Evolutionary conservation across 2,113 vertebrate genomes (phyloP).

Genomic region (Hyaena hyaena): DNA sequence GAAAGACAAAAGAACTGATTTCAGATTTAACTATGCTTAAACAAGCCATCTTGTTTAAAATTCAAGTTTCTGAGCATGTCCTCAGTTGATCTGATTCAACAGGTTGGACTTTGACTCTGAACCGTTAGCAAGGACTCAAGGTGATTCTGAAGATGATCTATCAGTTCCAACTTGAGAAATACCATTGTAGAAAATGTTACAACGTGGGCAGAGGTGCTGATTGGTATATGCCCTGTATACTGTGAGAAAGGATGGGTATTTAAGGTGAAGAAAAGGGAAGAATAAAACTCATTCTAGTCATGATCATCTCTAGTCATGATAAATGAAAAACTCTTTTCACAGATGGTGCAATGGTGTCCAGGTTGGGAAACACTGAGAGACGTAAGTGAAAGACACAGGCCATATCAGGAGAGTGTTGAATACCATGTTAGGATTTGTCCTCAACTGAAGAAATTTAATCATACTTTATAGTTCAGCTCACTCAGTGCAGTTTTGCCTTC

Average conservation of each 20-base stretch:
- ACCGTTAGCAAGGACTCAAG: neutral
- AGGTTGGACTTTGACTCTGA: neutral
- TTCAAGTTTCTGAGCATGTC: neutral
- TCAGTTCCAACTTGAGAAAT: neutral
- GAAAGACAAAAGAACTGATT: neutral
- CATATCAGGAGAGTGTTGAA: neutral
- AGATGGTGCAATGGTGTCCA: neutral
- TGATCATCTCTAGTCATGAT: too few relatives aligned
- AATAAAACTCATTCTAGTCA: neutral
- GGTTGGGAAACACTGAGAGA: neutral
- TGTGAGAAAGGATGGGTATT: neutral
- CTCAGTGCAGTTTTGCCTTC: neutral
- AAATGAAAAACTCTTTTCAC: neutral
- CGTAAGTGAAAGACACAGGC: neutral
- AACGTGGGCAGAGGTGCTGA: neutral
- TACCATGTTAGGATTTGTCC: neutral
- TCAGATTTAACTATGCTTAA: neutral
- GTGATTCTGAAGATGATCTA: neutral
- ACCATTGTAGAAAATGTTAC: neutral
- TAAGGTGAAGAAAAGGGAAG: neutral
- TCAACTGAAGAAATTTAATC: neutral
- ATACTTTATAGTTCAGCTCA: neutral
- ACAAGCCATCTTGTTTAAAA: neutral
- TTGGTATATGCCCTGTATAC: neutral
- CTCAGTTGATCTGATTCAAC: neutral